Percentiles rank a stretch among this genome's conserved stretches.
phyloP scores from a whole-genome alignment of 2,888 invertebrate genomes.

The Leucophora obtusa region DNA sequence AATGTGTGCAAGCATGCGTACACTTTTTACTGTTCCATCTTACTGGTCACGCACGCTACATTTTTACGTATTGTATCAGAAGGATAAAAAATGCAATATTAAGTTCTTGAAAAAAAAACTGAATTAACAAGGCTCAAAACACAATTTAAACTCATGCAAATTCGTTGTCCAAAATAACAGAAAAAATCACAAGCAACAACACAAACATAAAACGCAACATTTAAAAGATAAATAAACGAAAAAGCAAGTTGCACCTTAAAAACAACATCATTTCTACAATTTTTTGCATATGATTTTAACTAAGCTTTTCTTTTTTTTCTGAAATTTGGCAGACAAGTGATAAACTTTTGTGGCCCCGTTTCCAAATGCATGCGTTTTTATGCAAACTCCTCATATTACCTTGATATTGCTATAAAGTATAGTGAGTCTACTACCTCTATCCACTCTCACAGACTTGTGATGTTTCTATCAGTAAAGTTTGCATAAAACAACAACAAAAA shows the following conservation, averaged over 20 bases:
- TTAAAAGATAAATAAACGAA: conserved; percentile 53
- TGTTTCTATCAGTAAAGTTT: conserved; percentile 60
- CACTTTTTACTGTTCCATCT: conserved; percentile 58
- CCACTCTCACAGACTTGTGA: conserved; percentile 32
- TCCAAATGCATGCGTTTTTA: conserved; percentile 38
- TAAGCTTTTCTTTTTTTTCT: conserved; percentile 34
- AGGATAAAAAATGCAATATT: conserved; percentile 55
- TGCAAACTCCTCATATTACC: conserved; percentile 39
- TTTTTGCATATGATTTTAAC: conserved; percentile 30
- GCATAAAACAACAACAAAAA: conserved; percentile 15
- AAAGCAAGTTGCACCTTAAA: background rate
- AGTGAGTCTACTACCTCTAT: conserved; percentile 15
- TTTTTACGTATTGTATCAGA: conserved; percentile 24
- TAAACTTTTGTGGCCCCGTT: conserved; percentile 64
- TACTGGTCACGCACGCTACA: conserved; percentile 64
- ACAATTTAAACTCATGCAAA: conserved; percentile 76
- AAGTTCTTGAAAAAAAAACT: conserved; percentile 53
- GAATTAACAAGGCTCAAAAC: conserved; percentile 76
- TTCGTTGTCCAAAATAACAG: conserved; percentile 72
- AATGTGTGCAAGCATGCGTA: conserved; percentile 66
- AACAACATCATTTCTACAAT: conserved; percentile 33
- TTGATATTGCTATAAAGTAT: conserved; percentile 30
- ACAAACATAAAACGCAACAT: conserved; percentile 59
- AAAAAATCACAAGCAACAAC: conserved; percentile 4
- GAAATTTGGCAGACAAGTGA: conserved; percentile 63